phyloP scores from a whole-genome alignment of 1,140 invertebrate species.

The Periplaneta americana region DNA sequence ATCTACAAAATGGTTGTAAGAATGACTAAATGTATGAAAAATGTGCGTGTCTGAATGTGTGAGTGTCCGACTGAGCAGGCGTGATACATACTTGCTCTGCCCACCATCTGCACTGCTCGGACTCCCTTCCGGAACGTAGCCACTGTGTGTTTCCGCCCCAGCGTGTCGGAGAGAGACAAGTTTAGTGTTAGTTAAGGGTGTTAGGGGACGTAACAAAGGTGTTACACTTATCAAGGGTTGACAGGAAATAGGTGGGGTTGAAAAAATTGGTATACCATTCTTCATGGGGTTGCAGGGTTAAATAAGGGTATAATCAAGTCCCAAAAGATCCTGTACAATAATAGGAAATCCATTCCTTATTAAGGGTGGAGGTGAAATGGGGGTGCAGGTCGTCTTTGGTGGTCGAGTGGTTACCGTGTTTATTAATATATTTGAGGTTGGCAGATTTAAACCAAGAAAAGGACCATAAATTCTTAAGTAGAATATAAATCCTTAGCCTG shows the following conservation, averaged over 20 bases:
- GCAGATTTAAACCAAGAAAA: no score
- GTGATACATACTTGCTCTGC: slow-evolving; percentile 87
- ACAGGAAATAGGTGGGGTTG: neutral
- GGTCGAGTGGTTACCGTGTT: no score
- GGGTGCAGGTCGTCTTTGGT: no score
- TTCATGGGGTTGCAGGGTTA: neutral
- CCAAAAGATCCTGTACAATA: neutral
- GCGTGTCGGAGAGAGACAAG: slow-evolving; percentile 24
- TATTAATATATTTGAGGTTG: no score
- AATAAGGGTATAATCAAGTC: no score
- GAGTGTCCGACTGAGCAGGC: neutral
- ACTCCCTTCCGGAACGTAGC: slow-evolving; percentile 99
- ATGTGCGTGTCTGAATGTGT: neutral
- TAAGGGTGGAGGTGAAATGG: neutral
- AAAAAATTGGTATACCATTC: neutral
- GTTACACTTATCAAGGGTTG: neutral
- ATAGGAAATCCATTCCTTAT: neutral
- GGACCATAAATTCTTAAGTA: no score
- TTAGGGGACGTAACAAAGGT: slow-evolving; percentile 10
- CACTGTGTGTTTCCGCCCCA: slow-evolving; percentile 57
- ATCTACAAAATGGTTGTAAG: neutral
- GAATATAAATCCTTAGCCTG: no score
- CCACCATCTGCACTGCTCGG: slow-evolving; percentile 95
- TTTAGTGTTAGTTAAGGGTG: slow-evolving; percentile 23
- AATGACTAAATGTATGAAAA: neutral